A percentile compares a stretch with the other conserved stretches of the same genome.
Evolutionary conservation across 2,888 invertebrate species (phyloP).

Genomic region (Drosophila helvetica): DNA sequence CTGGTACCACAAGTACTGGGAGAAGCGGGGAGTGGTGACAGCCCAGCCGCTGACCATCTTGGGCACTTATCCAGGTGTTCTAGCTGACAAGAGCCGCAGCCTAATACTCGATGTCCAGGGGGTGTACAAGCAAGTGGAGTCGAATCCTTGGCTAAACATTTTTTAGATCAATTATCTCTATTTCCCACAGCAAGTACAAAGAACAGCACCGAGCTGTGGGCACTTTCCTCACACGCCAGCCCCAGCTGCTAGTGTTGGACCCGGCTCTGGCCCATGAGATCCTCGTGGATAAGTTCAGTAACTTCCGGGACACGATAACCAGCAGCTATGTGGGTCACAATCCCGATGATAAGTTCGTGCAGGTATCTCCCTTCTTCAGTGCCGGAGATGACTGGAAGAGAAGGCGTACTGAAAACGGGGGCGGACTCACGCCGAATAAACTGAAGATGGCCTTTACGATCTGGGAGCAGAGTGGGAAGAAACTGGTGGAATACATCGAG

Average conservation of each 20-base stretch:
- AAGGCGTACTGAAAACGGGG: conserved; percentile 83
- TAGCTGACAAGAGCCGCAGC: conserved; percentile 43
- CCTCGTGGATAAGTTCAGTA: conserved; percentile 83
- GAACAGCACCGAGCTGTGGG: conserved; percentile 81
- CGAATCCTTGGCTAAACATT: neutral
- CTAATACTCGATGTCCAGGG: conserved; percentile 58
- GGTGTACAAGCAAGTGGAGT: conserved; percentile 56
- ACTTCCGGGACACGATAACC: conserved; percentile 77
- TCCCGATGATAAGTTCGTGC: conserved; percentile 55
- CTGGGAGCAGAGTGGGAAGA: conserved; percentile 61
- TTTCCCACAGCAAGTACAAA: conserved; percentile 74
- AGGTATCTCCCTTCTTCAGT: conserved; percentile 63
- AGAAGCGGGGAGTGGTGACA: conserved; percentile 77
- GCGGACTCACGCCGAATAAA: conserved; percentile 84
- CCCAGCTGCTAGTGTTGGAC: conserved; percentile 82
- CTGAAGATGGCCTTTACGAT: conserved; percentile 76
- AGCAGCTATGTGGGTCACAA: conserved; percentile 57
- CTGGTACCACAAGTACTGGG: conserved; percentile 82
- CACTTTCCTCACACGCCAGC: conserved; percentile 80
- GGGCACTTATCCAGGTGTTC: conserved; percentile 78
- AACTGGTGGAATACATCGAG: conserved; percentile 55
- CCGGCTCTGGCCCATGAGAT: conserved; percentile 81
- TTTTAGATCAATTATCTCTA: neutral
- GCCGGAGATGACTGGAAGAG: conserved; percentile 83
- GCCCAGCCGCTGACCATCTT: conserved; percentile 79